Base-by-base conservation (phyloP, 2,113 vertebrate species). In the Bagarius yarrelli region DNA sequence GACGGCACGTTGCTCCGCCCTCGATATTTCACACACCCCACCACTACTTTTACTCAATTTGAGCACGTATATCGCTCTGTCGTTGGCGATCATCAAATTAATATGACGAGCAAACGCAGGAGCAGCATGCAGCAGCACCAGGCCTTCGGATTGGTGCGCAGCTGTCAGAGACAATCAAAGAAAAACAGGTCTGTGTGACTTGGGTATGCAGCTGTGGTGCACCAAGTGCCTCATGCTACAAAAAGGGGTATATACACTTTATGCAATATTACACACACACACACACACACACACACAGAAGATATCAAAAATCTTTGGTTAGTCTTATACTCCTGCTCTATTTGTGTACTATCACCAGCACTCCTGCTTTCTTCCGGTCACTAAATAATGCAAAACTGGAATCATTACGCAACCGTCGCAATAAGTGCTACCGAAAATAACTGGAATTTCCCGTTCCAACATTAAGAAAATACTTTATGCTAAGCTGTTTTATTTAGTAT, bases 81-180 rank as follows among this genome's bases (percentile, higher is more conserved):
- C 88, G 82, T 80, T 74, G 84, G 84, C 86, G 84, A 90, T 88
- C 88, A 87, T 87, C 60, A 85, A 86, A 87, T 86, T 84, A 91
- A 87, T 84, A 85, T 87, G 85, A 84, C 80, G 81, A 87, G 84
- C 88, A 84, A 85, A 87, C 79, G 56, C 78, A 80, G 80, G 73
- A 83, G 78, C 74, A 86, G 87, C 84, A 87, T 87, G 87, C 80
- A 50, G 80, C 30, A 50, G 81, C 88, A 83, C 79, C 87, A 78
- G 86, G 86, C 71, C 84, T 89, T 85, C 84, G 66, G 75, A 88
- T 87, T 81, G 85, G 86, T 84, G 61, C 53, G 76, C 78, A 78
- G 76, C 89, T 87, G 88, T 89, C 87, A 87, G 89, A 82, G 73
- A 70, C 74, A 84, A 84, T 84, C 80, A 83, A 60, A 80, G 23